Evolutionary conservation across 2,113 vertebrate species (phyloP).

Genomic region (Chascanopsetta lugubris): DNA sequence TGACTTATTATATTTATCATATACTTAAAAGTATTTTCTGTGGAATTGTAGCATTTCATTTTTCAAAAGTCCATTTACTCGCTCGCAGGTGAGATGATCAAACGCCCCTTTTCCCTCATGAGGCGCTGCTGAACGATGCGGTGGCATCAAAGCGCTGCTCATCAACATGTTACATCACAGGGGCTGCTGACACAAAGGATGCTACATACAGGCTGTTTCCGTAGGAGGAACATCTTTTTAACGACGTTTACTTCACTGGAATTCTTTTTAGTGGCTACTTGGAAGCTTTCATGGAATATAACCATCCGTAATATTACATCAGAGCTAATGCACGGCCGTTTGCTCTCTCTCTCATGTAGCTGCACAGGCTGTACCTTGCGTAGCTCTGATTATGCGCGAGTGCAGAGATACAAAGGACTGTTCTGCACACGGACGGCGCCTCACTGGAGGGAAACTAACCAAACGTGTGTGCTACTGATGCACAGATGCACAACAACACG

Average conservation of each 20-base stretch:
- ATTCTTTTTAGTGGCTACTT: neutral
- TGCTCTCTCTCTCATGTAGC: neutral
- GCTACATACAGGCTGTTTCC: neutral
- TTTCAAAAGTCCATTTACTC: too few relatives aligned
- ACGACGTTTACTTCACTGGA: neutral
- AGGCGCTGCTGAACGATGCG: conserved; percentile 15
- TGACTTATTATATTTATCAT: too few relatives aligned
- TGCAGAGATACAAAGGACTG: too few relatives aligned
- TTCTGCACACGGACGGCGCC: too few relatives aligned
- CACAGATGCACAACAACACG: neutral
- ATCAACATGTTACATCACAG: conserved; percentile 17
- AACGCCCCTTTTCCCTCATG: conserved; percentile 3
- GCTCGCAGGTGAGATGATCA: conserved; percentile 9
- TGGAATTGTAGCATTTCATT: too few relatives aligned
- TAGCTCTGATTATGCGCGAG: neutral
- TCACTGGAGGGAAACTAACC: too few relatives aligned
- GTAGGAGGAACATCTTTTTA: neutral
- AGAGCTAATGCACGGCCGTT: neutral
- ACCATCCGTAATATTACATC: too few relatives aligned
- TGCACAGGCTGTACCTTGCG: neutral
- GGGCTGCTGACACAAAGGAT: neutral
- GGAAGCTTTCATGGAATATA: too few relatives aligned
- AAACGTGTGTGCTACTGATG: too few relatives aligned
- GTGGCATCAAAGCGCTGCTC: conserved; percentile 5
- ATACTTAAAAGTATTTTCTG: too few relatives aligned